Conservation (phyloP, 2,113 vertebrate genomes). For the Dasypus novemcinctus region DNA sequence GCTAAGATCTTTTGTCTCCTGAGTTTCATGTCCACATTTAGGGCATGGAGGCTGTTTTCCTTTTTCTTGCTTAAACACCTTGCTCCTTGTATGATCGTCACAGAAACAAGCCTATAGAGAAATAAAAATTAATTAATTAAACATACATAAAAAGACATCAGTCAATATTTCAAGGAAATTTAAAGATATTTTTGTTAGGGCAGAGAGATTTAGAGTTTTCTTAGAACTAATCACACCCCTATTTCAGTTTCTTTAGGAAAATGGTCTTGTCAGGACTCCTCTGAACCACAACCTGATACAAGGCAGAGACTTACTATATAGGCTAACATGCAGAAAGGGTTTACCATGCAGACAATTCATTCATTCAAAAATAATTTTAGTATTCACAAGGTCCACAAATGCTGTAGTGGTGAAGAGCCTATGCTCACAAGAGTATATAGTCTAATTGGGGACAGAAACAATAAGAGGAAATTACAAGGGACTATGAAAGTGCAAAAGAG, state of each 20-base stretch:
- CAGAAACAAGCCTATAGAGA: conserved; percentile 93
- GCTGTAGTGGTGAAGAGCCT: background rate
- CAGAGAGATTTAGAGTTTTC: background rate
- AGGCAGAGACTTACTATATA: background rate
- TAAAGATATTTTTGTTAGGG: background rate
- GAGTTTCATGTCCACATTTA: conserved; percentile 98
- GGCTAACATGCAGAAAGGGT: too few species aligned
- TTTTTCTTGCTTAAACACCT: conserved; percentile 98
- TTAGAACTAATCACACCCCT: background rate
- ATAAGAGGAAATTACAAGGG: background rate
- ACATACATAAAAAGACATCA: background rate
- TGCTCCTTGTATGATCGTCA: conserved; percentile 96
- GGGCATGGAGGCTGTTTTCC: conserved; percentile 96
- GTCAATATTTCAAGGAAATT: background rate
- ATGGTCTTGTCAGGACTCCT: background rate
- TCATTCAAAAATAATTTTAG: background rate
- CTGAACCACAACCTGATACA: background rate
- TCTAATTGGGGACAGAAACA: background rate
- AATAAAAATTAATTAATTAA: conserved; percentile 4
- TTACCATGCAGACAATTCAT: background rate
- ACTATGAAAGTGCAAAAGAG: background rate
- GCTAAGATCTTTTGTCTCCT: conserved; percentile 98
- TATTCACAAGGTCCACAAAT: background rate
- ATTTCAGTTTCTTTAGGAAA: background rate
- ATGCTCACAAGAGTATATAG: background rate